A percentile compares a stretch with the other conserved stretches of the same genome.
Evolutionary conservation across 1,140 invertebrate genomes (phyloP).

Genomic region (Dendroctonus ponderosae): DNA sequence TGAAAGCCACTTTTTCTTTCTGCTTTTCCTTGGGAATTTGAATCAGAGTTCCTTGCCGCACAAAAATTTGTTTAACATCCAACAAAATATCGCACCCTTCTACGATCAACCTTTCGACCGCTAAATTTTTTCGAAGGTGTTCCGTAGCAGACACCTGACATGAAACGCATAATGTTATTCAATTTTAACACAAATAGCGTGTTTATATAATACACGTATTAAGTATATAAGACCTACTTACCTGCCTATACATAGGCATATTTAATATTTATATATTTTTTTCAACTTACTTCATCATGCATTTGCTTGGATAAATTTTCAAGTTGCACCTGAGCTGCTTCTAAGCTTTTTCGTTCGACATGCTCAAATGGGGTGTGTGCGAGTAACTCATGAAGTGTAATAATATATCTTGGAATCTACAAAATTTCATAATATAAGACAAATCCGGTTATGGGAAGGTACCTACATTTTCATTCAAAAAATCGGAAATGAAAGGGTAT

Average conservation of each 20-base stretch:
- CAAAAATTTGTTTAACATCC: constrained; percentile 92
- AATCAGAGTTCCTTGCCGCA: constrained; percentile 73
- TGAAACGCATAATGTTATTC: not conserved
- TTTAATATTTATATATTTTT: constrained; percentile 2
- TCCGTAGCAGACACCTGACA: constrained; percentile 88
- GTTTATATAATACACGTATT: too few species aligned
- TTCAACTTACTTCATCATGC: constrained; percentile 72
- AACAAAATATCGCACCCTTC: constrained; percentile 93
- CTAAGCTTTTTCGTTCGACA: constrained; percentile 86
- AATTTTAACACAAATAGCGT: not conserved
- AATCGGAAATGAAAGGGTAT: too few species aligned
- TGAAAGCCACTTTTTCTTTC: constrained; percentile 58
- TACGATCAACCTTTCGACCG: constrained; percentile 92
- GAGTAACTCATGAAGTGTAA: constrained; percentile 86
- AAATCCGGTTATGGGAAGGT: not conserved
- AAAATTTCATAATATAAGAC: constrained; percentile 34
- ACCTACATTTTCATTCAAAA: not conserved
- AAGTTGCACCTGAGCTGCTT: constrained; percentile 83
- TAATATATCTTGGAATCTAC: constrained; percentile 89
- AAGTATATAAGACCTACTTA: too few species aligned
- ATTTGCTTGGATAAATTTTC: constrained; percentile 81
- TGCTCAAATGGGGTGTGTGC: constrained; percentile 93
- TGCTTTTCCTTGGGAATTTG: constrained; percentile 67
- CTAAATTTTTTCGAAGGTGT: constrained; percentile 89
- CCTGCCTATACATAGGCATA: not conserved